Conservation (phyloP, 35 echinoderm and acorn worm genomes). For the Lytechinus pictus region DNA sequence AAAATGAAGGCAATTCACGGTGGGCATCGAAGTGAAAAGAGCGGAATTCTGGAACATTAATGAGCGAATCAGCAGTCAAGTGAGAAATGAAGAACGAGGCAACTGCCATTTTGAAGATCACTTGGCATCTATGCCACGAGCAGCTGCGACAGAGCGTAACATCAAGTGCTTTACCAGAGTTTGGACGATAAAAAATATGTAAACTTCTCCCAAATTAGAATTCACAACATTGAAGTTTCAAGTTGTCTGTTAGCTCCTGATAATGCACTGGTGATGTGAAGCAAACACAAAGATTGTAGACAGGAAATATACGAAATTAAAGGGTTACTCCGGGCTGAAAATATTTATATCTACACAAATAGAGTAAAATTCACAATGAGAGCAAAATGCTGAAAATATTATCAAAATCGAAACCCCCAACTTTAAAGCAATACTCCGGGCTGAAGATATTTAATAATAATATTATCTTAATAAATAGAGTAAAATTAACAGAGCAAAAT, state of each 20-base stretch:
- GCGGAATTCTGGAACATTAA: slow-evolving; percentile 46
- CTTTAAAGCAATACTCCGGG: too few relatives aligned
- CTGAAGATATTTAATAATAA: too few relatives aligned
- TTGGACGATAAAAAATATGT: neutral
- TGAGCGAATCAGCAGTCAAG: slow-evolving; percentile 37
- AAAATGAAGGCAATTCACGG: neutral
- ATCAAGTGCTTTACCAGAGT: slow-evolving; percentile 19
- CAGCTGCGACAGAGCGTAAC: slow-evolving; percentile 35
- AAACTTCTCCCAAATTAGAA: neutral
- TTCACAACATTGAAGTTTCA: neutral
- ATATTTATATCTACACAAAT: too few relatives aligned
- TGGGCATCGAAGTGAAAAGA: neutral
- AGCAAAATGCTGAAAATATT: too few relatives aligned
- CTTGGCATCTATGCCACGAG: neutral
- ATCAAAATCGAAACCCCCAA: too few relatives aligned
- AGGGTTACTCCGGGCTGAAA: too few relatives aligned
- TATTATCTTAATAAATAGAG: too few relatives aligned
- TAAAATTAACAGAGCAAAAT: too few relatives aligned
- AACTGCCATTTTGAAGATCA: slow-evolving; percentile 33
- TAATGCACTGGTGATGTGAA: neutral
- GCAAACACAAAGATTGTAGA: neutral
- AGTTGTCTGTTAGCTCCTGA: neutral
- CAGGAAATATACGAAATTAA: neutral
- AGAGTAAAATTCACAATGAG: too few relatives aligned
- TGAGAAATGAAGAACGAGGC: slow-evolving; percentile 41